Evolutionary conservation across 2,888 invertebrate genomes (phyloP), one percentile per base, ranked within the genome.

Genomic region (Cheilosia variabilis): DNA sequence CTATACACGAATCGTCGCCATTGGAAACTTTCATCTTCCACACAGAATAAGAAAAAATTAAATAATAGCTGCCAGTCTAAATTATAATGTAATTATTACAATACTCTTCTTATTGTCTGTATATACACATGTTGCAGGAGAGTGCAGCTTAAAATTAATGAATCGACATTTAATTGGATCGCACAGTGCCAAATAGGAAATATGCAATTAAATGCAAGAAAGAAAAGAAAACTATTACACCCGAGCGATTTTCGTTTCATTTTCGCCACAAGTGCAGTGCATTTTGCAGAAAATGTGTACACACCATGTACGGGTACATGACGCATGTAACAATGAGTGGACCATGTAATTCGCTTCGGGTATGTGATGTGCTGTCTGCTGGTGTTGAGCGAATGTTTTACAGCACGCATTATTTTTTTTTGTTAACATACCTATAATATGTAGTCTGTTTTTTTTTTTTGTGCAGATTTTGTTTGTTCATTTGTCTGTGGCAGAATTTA

Each of bases 221-320:
- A 47, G 41, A 63, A 79, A 57, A 75, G 75, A 76, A 65, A 65
- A 65, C 71, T 63, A 60, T 65, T 57, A 66, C 77, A 82, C 47
- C 27, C 58, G 41, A 82, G 77, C 66, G 82, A 65, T 81, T 81
- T 76, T 27, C 75, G 69, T 81, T 81, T 57, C 65, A 76, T 69
- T 37, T 37, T 69, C 45, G 55, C 27, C 45, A 41, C 19, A 58
- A 58, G 27, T 77, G 65, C 77, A 82, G 53, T 71, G 79, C 72
- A 53, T 68, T 69, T 47, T 41, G 9, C 17, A 31, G 24, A 50
- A 65, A 58, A 72, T 31, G 9, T 60, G 58, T 50, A 47, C 13
- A 19, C 41, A 15, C 19, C 7, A 45, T 6, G 6, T 47, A 43
- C 15, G 15, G 1, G 22, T 22, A 52, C 50, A 60, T 71, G 73